Percentiles rank a stretch among this genome's conserved stretches.
Conservation (phyloP, 2,797 vertebrate genomes). For the Eidolon dupreanum region DNA sequence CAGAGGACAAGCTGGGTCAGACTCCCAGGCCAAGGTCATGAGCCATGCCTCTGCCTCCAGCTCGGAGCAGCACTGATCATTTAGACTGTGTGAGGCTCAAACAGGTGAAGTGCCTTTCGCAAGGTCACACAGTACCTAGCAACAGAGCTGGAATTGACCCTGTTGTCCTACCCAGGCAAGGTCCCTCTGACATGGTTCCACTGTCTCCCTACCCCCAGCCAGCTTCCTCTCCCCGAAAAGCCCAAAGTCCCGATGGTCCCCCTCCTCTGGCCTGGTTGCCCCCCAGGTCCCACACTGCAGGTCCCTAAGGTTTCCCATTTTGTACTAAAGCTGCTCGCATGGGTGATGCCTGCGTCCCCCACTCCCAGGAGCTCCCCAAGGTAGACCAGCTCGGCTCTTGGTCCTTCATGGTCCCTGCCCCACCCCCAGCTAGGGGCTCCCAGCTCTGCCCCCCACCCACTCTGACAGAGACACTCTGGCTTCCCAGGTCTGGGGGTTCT, state of each 20-base stretch:
- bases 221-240: background rate
- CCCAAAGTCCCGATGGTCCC: background rate
- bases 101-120: background rate
- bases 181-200: background rate
- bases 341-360: background rate
- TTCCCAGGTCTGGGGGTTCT: background rate
- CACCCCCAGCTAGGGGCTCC: background rate
- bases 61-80: background rate
- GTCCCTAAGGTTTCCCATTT: background rate
- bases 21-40: background rate
- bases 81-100: background rate
- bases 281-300: background rate
- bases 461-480: background rate
- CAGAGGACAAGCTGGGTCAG: background rate
- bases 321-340: background rate
- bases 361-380: background rate
- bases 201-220: background rate
- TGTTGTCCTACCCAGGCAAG: background rate
- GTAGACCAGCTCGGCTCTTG: background rate
- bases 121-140: background rate
- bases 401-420: background rate
- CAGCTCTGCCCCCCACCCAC: background rate
- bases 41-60: background rate
- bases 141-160: background rate
- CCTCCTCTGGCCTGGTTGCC: background rate